Base-by-base conservation (phyloP, 2,113 vertebrate genomes). In the Nothocercus nigrocapillus region DNA sequence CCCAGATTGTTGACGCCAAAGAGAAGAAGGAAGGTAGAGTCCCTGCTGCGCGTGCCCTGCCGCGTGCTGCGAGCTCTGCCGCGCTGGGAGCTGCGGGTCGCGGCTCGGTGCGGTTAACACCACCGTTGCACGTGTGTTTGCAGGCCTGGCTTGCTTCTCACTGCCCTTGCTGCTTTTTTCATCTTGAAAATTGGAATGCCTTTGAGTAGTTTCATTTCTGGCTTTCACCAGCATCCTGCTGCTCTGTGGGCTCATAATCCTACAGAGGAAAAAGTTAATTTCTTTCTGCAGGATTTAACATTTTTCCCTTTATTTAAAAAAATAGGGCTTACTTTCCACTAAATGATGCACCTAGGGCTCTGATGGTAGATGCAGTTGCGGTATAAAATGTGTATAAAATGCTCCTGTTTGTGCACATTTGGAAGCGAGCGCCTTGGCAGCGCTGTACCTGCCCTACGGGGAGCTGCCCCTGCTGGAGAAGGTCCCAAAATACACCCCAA, bases 21-120 rank as follows among this genome's bases (percentile, higher is more conserved):
- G 97, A 97, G 81, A 96, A 98, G 90, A 97, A 95, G 70, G 97
- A 98, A 98, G 98, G 98, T 98, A 98, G 82, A 21, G 76, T 89
- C 1, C 3, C 40, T 49, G 70, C 64, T 79, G 6, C 2, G 13
- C 7, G 70, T 11, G n/a, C 40, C 47, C 7, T 19, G n/a, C 42
- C 38, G 27, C 0, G 1, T 9, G 51, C 16, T 73, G 3, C 18
- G 49, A 36, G 36, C 36, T 36, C 36, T 36, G 44, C 44, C 15
- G 44, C 44, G 15, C 44, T 44, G 44, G 44, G 44, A 44, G 44
- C 44, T 16, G 44, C 44, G 44, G 42, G 15, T 36, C 5, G 44
- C 44, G 15, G 15, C 44, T 44, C 44, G 44, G 47, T 5, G 19
- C 47, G 17, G 47, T 40, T 34, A 12, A 73, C 16, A 3, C 56